These are phyloP conservation scores for Pardalotus punctatus DNA, from an alignment of 2,113 vertebrate species.

Conservation along the genomic window DNA sequence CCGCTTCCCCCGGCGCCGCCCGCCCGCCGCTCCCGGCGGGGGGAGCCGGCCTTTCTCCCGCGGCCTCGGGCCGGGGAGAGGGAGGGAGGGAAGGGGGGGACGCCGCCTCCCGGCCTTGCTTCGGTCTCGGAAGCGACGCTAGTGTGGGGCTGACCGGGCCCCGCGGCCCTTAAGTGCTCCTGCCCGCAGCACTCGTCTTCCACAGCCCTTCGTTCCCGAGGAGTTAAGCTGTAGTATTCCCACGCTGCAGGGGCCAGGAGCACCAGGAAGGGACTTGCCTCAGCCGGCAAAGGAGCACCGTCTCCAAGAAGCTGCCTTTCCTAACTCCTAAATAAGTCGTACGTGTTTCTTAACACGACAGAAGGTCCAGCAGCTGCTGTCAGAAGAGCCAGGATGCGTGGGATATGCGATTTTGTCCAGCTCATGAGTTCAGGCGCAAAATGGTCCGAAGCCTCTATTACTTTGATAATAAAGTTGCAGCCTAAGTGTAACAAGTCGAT, in stretches of 20 bases:
- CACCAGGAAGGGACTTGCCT: not conserved
- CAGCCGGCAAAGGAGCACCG: not conserved
- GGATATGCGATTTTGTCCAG: not conserved
- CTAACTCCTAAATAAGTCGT: not conserved
- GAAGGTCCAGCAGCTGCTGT: no score
- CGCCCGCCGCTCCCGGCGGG: not conserved
- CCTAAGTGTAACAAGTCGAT: not conserved
- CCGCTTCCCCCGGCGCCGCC: not conserved
- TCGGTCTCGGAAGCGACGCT: fast-evolving
- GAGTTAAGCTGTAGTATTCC: not conserved
- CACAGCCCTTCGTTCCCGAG: not conserved
- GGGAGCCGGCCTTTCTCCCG: not conserved
- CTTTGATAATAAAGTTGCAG: not conserved
- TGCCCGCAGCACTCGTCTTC: not conserved
- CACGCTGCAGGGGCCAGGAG: not conserved
- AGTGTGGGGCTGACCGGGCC: not conserved
- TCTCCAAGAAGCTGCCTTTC: not conserved
- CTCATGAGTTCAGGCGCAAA: not conserved
- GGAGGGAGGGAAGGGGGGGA: fast-evolving
- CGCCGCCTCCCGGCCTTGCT: not conserved
- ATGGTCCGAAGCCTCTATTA: not conserved
- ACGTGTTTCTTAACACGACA: fast-evolving
- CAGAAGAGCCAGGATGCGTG: no score
- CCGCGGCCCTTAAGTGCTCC: not conserved
- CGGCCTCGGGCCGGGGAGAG: not conserved